phyloP scores from a whole-genome alignment of 2,113 vertebrate species.

The Taurulus bubalis region DNA sequence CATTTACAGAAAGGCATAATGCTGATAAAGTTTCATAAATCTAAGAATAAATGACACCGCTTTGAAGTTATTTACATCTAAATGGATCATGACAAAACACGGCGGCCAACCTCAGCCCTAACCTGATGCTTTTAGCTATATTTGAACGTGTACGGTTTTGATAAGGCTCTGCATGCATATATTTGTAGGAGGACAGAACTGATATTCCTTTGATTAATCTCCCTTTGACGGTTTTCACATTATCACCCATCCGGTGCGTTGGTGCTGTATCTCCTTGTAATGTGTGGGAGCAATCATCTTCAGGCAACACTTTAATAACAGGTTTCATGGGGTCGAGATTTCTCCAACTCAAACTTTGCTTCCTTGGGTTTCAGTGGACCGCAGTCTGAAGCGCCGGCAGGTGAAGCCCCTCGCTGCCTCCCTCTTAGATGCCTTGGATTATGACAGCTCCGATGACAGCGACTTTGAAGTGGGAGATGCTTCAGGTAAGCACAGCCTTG shows the following conservation, averaged over 20 bases:
- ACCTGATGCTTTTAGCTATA: not conserved
- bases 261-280: not conserved
- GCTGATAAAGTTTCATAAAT: not conserved
- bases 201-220: not conserved
- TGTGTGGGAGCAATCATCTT: not conserved
- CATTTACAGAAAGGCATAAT: too few relatives aligned
- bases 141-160: not conserved
- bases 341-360: not conserved
- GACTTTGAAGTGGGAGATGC: slow-evolving; percentile 99
- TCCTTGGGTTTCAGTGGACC: slow-evolving; percentile 88
- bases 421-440: slow-evolving; percentile 96
- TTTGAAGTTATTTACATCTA: not conserved
- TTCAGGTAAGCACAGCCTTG: slow-evolving; percentile 86
- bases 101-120: not conserved
- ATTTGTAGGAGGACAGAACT: not conserved
- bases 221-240: not conserved
- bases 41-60: not conserved
- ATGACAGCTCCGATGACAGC: slow-evolving; percentile 99
- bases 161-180: not conserved
- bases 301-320: not conserved
- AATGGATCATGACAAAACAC: not conserved
- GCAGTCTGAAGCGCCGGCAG: slow-evolving; percentile 95
- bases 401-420: slow-evolving; percentile 98
- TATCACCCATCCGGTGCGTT: rapidly evolving
- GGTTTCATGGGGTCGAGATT: not conserved